Evolutionary conservation across 1,140 invertebrate species (phyloP).

Genomic region (Maniola jurtina): DNA sequence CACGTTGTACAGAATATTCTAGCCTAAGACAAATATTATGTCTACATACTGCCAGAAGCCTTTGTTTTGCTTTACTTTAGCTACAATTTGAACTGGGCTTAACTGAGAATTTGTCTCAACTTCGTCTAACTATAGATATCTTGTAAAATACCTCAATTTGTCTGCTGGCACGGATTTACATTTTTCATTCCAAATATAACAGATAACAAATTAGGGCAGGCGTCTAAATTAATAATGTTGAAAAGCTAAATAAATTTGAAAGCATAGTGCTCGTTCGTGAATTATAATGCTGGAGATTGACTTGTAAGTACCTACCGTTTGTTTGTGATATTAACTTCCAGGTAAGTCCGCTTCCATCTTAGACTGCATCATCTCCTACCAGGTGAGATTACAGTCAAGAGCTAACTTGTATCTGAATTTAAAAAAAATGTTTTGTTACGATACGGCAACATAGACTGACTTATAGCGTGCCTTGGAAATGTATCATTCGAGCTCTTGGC

Average conservation of each 20-base stretch:
- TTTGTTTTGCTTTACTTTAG: constrained; percentile 39
- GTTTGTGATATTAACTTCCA: too few species aligned
- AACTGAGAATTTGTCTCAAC: constrained; percentile 41
- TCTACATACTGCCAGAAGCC: background rate
- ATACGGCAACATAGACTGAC: too few species aligned
- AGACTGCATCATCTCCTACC: too few species aligned
- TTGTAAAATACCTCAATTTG: constrained; percentile 43
- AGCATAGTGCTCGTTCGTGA: background rate
- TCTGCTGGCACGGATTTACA: constrained; percentile 26
- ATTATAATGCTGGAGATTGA: too few species aligned
- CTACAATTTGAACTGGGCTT: constrained; percentile 42
- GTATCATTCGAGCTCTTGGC: too few species aligned
- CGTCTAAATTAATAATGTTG: constrained; percentile 10
- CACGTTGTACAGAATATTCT: too few species aligned
- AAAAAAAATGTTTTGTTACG: too few species aligned
- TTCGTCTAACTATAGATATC: constrained; percentile 39
- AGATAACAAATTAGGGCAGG: constrained; percentile 10
- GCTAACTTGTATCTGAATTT: too few species aligned
- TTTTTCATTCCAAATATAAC: constrained; percentile 24
- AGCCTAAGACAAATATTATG: background rate
- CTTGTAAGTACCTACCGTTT: too few species aligned
- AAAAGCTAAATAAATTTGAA: constrained; percentile 7
- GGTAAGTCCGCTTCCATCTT: too few species aligned
- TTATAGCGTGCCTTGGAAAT: too few species aligned
- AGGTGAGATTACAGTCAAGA: too few species aligned